These are phyloP conservation scores for Myiothlypis chrysogaster DNA, from an alignment of 2,797 vertebrate genomes.

Conservation along the genomic window DNA sequence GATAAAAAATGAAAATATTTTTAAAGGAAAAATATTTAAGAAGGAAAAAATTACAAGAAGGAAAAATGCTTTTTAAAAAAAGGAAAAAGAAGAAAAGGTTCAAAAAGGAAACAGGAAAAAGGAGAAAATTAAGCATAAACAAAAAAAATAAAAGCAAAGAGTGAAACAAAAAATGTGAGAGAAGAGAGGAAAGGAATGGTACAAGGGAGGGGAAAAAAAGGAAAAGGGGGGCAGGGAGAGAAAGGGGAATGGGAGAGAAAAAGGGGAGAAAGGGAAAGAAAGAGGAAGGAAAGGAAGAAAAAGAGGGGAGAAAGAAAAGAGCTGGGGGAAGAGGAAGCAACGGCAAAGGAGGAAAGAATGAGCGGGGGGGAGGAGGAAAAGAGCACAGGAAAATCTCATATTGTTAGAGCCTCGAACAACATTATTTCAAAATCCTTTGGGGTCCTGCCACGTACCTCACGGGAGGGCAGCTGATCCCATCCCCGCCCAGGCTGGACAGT, in stretches of 20 bases:
- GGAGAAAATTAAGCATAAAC: too few relatives aligned
- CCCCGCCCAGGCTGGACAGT: not conserved
- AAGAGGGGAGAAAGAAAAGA: not conserved
- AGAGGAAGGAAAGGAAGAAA: too few relatives aligned
- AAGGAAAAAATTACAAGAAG: too few relatives aligned
- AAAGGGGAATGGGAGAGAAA: accelerated
- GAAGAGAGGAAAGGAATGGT: not conserved
- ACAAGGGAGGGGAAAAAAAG: not conserved
- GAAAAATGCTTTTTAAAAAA: accelerated
- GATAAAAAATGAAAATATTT: accelerated
- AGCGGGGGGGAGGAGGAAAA: not conserved
- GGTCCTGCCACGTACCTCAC: not conserved
- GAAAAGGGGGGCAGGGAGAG: accelerated
- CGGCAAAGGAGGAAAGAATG: not conserved
- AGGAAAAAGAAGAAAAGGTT: not conserved
- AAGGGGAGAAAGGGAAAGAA: accelerated
- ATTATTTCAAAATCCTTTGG: not conserved
- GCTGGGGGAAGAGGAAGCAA: accelerated
- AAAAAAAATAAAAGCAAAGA: not conserved
- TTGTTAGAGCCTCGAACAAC: not conserved
- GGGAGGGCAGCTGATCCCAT: not conserved
- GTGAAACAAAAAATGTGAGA: too few relatives aligned
- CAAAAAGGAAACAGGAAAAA: accelerated
- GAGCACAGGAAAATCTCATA: not conserved
- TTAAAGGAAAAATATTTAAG: too few relatives aligned